phyloP scores from a whole-genome alignment of 2,888 invertebrate genomes.

The Rutpela maculata region DNA sequence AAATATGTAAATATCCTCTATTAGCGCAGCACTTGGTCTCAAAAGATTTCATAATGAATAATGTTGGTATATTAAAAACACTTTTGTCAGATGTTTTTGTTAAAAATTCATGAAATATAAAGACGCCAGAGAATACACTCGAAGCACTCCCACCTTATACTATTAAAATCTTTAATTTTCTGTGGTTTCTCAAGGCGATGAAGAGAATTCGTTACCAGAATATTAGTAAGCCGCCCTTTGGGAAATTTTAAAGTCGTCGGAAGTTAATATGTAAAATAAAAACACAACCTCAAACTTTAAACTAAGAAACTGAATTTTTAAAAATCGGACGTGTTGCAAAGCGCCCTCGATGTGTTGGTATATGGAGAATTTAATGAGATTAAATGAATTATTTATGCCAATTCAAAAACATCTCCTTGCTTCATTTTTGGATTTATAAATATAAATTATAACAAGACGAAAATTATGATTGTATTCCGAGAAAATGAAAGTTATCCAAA shows the following conservation, averaged over 20 bases:
- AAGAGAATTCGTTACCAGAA: conserved; percentile 1
- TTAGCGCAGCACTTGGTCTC: neutral
- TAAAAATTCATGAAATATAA: neutral
- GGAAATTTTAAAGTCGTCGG: neutral
- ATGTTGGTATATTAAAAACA: neutral
- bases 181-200: neutral
- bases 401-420: neutral
- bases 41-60: conserved; percentile 2
- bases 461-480: too few species aligned
- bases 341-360: neutral
- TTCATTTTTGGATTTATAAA: too few species aligned
- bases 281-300: neutral
- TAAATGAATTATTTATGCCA: neutral
- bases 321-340: neutral
- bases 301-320: neutral
- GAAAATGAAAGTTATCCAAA: too few species aligned
- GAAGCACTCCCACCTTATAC: neutral
- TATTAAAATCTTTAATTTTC: conserved; percentile 3
- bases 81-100: neutral
- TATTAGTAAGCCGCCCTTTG: neutral
- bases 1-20: neutral
- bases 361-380: neutral
- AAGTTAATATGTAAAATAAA: neutral
- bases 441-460: too few species aligned
- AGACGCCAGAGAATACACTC: neutral